These are phyloP conservation scores for Drosophila tani DNA, from an alignment of 1,140 invertebrate genomes.

Conservation along the genomic window DNA sequence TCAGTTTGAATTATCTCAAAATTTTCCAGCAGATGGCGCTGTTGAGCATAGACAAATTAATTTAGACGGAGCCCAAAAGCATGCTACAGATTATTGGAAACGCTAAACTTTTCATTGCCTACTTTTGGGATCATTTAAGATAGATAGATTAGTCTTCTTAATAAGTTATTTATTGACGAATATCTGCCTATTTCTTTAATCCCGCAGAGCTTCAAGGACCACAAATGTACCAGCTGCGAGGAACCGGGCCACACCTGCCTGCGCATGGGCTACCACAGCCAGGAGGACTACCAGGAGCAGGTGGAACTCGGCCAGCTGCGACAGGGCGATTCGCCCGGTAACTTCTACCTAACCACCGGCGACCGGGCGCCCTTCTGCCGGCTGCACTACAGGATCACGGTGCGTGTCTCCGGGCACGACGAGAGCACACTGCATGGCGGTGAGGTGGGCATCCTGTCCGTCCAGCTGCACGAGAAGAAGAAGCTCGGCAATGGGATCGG, in stretches of 20 bases:
- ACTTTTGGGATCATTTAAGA: too few species aligned
- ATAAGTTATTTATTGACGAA: neutral
- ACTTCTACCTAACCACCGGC: slow-evolving; percentile 89
- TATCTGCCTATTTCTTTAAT: neutral
- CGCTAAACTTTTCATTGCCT: too few species aligned
- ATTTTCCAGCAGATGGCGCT: too few species aligned
- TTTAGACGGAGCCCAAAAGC: too few species aligned
- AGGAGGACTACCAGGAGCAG: slow-evolving; percentile 86
- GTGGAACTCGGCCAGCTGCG: slow-evolving; percentile 82
- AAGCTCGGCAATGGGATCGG: slow-evolving; percentile 72
- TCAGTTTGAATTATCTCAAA: too few species aligned
- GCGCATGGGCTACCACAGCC: slow-evolving; percentile 89
- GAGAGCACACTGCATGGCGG: slow-evolving; percentile 91
- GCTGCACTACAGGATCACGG: slow-evolving; percentile 90
- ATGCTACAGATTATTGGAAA: too few species aligned
- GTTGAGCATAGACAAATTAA: too few species aligned
- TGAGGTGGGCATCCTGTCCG: slow-evolving; percentile 89
- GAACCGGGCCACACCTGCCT: slow-evolving; percentile 88
- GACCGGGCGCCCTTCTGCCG: slow-evolving; percentile 90
- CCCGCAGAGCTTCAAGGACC: slow-evolving; percentile 88
- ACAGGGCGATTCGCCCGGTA: slow-evolving; percentile 86
- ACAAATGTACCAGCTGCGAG: slow-evolving; percentile 91
- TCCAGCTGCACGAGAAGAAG: slow-evolving; percentile 87
- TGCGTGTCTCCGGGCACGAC: slow-evolving; percentile 90
- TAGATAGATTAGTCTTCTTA: too few species aligned